These are phyloP conservation scores for Pipistrellus nathusii DNA, from an alignment of 2,797 vertebrate species.

Conservation along the genomic window DNA sequence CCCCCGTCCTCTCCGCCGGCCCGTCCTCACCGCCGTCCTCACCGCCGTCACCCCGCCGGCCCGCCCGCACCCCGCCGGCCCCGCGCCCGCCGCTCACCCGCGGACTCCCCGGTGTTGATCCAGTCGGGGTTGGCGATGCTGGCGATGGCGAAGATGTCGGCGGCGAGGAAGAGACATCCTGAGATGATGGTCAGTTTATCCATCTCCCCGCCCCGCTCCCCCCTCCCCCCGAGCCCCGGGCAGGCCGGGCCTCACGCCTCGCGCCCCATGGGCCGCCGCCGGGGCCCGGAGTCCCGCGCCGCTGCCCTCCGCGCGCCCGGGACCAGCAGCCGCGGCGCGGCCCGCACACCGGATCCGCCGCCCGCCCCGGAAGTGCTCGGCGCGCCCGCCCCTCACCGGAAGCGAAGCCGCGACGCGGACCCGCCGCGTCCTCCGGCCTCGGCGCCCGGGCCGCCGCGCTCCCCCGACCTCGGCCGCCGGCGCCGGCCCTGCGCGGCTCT, in stretches of 20 bases:
- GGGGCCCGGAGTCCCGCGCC: slow-evolving; percentile 81
- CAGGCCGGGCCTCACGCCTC: slow-evolving; percentile 85
- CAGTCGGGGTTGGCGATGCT: slow-evolving; percentile 97
- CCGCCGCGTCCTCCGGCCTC: rapidly evolving
- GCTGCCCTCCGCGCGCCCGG: slow-evolving; percentile 75
- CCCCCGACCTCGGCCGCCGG: not conserved
- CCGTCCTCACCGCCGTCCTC: too few relatives aligned
- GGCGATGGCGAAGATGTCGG: slow-evolving; percentile 98
- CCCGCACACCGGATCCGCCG: slow-evolving; percentile 72
- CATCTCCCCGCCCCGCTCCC: slow-evolving; percentile 89
- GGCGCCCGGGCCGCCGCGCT: rapidly evolving
- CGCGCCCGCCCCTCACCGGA: slow-evolving; percentile 81
- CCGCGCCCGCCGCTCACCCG: slow-evolving; percentile 87
- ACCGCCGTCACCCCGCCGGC: not conserved
- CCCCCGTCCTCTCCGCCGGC: too few relatives aligned
- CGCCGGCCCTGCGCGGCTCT: too few relatives aligned
- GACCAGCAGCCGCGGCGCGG: slow-evolving; percentile 77
- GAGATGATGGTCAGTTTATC: slow-evolving; percentile 98
- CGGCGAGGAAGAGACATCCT: slow-evolving; percentile 97
- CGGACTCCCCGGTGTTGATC: slow-evolving; percentile 96
- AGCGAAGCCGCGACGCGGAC: slow-evolving; percentile 73
- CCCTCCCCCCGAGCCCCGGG: slow-evolving; percentile 78
- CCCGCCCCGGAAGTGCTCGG: slow-evolving; percentile 84
- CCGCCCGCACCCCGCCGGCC: too few relatives aligned
- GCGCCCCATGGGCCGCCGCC: slow-evolving; percentile 84